A percentile compares a stretch with the other conserved stretches of the same genome.
Evolutionary conservation across 1,140 invertebrate species (phyloP).

Genomic region (Penaeus indicus): DNA sequence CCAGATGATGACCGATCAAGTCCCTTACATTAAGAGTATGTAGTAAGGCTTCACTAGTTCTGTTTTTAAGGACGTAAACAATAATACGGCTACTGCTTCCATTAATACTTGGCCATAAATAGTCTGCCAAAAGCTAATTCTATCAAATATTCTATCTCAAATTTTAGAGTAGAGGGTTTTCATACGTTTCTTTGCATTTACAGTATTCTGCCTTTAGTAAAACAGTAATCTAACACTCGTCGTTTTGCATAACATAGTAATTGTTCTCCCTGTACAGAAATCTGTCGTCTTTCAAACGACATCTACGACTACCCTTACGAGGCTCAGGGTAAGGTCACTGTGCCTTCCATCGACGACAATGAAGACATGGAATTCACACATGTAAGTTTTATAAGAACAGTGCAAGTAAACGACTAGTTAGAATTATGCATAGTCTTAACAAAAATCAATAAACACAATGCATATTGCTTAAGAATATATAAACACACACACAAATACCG

Average conservation of each 20-base stretch:
- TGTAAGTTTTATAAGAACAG: conserved; percentile 13
- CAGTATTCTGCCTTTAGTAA: too few species aligned
- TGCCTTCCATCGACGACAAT: conserved; percentile 53
- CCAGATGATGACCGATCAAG: conserved; percentile 82
- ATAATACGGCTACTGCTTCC: too few species aligned
- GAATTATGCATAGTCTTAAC: neutral
- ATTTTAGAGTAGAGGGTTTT: too few species aligned
- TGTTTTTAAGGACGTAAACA: too few species aligned
- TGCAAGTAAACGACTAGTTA: neutral
- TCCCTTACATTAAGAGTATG: conserved; percentile 88
- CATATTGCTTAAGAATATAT: too few species aligned
- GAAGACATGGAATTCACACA: conserved; percentile 57
- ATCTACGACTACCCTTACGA: conserved; percentile 56
- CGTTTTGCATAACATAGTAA: too few species aligned
- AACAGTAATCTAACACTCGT: too few species aligned
- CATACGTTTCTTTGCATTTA: too few species aligned
- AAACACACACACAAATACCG: too few species aligned
- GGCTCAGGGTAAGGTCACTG: conserved; percentile 54
- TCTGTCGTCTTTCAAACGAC: conserved; percentile 12
- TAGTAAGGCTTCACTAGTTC: neutral
- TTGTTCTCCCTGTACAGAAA: neutral
- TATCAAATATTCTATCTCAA: too few species aligned
- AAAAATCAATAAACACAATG: neutral
- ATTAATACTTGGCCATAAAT: too few species aligned
- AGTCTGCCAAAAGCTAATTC: too few species aligned